Conservation (phyloP, 2,113 vertebrate genomes). For the crab-eating macaque (Macaca fascicularis) region DNA sequence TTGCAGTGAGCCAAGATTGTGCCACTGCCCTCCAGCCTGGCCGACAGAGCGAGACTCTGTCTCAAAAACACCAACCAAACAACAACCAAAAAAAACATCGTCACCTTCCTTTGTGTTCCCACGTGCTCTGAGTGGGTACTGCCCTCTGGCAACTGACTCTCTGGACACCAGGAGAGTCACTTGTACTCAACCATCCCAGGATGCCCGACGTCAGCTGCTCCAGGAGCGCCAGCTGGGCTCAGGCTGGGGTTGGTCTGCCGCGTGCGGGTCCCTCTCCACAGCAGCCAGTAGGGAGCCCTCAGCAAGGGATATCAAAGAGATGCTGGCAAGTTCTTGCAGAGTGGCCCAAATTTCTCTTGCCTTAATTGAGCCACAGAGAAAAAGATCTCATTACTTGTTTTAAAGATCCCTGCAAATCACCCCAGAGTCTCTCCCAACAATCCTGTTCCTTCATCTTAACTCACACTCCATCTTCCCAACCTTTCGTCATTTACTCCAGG, state of each 20-base stretch:
- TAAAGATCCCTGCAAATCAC: background rate
- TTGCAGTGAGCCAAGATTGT: no score
- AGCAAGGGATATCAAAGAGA: no score
- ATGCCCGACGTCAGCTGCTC: rapidly evolving
- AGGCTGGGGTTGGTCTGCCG: background rate
- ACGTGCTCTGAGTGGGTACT: background rate
- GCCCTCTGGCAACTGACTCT: background rate
- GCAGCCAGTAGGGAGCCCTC: background rate
- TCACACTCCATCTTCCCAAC: background rate
- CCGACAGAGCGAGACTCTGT: no score
- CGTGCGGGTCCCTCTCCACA: rapidly evolving
- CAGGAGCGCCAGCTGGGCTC: rapidly evolving
- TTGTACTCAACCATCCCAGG: background rate
- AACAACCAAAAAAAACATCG: no score
- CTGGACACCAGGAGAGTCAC: background rate
- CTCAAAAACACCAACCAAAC: no score
- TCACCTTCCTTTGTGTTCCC: background rate
- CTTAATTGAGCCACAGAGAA: background rate
- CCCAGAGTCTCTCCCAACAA: background rate
- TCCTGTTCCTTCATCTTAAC: background rate
- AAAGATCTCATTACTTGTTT: background rate
- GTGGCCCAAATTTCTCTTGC: background rate
- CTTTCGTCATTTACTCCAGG: background rate
- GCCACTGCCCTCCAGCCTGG: no score
- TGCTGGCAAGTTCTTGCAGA: background rate